Evolutionary conservation across 2,113 vertebrate genomes (phyloP).

Genomic region (Abramis brama): DNA sequence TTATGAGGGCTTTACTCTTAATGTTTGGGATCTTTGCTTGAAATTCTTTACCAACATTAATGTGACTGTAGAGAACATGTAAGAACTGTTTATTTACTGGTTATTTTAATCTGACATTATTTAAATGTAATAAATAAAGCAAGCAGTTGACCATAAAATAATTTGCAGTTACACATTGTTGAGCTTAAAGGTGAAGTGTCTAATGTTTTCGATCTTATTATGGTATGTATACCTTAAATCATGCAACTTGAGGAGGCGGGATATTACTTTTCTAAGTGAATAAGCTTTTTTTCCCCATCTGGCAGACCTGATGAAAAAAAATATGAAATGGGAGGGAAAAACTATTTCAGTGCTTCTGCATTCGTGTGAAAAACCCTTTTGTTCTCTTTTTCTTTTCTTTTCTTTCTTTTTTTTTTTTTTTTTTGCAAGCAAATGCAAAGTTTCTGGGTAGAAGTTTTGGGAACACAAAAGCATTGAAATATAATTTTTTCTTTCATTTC

Average conservation of each 20-base stretch:
- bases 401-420: no score
- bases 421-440: background rate
- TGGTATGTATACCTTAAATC: background rate
- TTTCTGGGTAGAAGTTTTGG: background rate
- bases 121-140: background rate
- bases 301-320: background rate
- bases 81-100: background rate
- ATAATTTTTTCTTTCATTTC: background rate
- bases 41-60: slow-evolving; percentile 86
- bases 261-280: background rate
- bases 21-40: slow-evolving; percentile 87
- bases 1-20: slow-evolving; percentile 69
- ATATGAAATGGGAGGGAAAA: background rate
- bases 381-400: background rate
- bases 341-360: background rate
- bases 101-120: background rate
- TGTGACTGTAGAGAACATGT: slow-evolving; percentile 73
- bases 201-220: background rate
- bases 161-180: background rate
- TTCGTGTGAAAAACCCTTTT: background rate
- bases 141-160: background rate
- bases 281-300: background rate
- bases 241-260: background rate
- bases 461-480: background rate
- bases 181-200: background rate